phyloP scores from a whole-genome alignment of 2,113 vertebrate species.

The Microtus oregoni region DNA sequence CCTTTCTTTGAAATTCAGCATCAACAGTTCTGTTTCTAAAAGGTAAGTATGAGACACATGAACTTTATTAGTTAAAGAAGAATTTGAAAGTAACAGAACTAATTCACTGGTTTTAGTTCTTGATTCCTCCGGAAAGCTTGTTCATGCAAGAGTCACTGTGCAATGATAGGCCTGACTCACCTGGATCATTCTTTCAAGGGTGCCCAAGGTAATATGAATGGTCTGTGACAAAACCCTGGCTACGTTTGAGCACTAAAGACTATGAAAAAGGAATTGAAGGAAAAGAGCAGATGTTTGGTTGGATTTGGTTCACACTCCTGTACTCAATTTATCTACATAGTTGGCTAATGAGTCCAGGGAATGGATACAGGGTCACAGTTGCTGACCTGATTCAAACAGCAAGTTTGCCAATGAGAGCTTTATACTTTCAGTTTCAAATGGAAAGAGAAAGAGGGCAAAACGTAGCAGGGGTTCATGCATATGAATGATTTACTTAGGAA shows the following conservation, averaged over 20 bases:
- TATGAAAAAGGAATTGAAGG: neutral
- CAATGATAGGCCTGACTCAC: neutral
- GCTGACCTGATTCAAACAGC: neutral
- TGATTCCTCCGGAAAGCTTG: neutral
- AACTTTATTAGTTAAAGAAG: conserved; percentile 1
- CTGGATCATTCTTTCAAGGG: neutral
- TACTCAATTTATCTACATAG: neutral
- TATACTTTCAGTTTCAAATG: neutral
- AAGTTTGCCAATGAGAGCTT: neutral
- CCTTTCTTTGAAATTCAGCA: neutral
- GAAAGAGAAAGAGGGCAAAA: neutral
- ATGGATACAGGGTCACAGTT: neutral
- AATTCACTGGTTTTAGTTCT: neutral
- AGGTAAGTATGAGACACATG: neutral
- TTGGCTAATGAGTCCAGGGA: neutral
- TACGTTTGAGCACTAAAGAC: neutral
- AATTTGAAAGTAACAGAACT: conserved; percentile 26
- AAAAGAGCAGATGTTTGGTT: neutral
- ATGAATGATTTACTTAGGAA: neutral
- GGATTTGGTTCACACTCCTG: neutral
- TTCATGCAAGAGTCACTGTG: neutral
- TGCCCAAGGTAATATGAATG: neutral
- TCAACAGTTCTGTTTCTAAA: conserved; percentile 27
- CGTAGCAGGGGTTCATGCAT: fast-evolving
- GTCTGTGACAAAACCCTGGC: neutral